phyloP scores from a whole-genome alignment of 2,888 invertebrate genomes.

The Trimorus sp. region DNA sequence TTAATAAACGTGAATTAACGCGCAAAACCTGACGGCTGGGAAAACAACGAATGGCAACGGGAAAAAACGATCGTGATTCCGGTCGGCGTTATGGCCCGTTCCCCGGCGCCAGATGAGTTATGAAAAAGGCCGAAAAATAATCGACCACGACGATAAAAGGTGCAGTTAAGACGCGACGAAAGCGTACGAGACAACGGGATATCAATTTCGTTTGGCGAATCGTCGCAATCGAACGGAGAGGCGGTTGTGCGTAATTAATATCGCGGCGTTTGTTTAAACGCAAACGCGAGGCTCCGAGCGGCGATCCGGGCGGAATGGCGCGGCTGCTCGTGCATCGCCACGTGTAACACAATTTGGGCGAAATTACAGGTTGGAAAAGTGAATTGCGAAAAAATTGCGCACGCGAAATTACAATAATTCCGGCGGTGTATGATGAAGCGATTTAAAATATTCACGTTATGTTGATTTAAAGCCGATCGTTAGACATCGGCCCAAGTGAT shows the following conservation, averaged over 20 bases:
- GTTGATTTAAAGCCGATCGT: conserved; percentile 51
- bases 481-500: conserved; percentile 13
- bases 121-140: no score
- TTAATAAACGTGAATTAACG: no score
- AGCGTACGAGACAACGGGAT: conserved; percentile 7
- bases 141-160: no score
- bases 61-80: no score
- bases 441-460: conserved; percentile 56
- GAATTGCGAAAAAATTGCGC: conserved; percentile 55
- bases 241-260: no score
- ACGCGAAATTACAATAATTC: conserved; percentile 56
- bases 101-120: no score
- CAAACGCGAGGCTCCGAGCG: conserved; percentile 9
- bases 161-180: conserved; percentile 16
- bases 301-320: background rate
- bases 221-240: background rate
- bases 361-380: conserved; percentile 57
- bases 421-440: conserved; percentile 49
- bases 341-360: conserved; percentile 47
- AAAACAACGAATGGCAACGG: no score
- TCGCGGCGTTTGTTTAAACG: background rate
- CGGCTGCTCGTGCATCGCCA: conserved; percentile 20
- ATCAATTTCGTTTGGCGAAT: conserved; percentile 24
- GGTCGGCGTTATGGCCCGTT: no score
- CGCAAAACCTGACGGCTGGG: no score